These are phyloP conservation scores for Drosophila paranaensis DNA, from an alignment of 2,888 invertebrate species.

Conservation along the genomic window DNA sequence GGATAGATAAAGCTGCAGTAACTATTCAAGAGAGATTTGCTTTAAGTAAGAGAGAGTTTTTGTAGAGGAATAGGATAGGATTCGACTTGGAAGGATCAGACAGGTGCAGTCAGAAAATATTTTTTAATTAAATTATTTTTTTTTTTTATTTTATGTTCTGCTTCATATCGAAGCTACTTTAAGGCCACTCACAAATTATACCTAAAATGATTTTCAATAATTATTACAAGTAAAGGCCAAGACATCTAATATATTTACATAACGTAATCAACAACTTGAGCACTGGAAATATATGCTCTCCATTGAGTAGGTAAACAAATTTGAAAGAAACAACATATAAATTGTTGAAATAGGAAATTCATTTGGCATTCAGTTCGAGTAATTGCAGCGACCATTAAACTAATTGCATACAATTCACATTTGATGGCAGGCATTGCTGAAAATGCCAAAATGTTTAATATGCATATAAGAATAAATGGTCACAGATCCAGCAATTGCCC, in stretches of 20 bases:
- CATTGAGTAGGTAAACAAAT: neutral
- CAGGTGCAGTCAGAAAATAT: neutral
- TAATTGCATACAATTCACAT: conserved; percentile 66
- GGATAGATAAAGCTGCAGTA: neutral
- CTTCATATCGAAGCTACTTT: too few species aligned
- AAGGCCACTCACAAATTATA: neutral
- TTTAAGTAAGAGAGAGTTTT: too few species aligned
- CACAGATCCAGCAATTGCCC: conserved; percentile 35
- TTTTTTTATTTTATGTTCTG: neutral
- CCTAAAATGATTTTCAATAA: neutral
- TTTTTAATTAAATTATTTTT: neutral
- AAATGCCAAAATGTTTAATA: conserved; percentile 60
- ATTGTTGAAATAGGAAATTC: conserved; percentile 16
- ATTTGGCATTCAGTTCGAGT: conserved; percentile 27
- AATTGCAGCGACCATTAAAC: conserved; percentile 56
- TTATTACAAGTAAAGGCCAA: too few species aligned
- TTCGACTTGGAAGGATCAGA: neutral
- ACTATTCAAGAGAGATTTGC: neutral
- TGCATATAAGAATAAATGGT: conserved; percentile 64
- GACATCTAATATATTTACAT: neutral
- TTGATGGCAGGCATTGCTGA: conserved; percentile 48
- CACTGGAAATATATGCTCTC: neutral
- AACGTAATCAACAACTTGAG: neutral
- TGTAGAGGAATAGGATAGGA: neutral
- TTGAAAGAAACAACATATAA: neutral